Evolutionary conservation across 2,113 vertebrate species (phyloP).

Genomic region (Dicerorhinus sumatrensis): DNA sequence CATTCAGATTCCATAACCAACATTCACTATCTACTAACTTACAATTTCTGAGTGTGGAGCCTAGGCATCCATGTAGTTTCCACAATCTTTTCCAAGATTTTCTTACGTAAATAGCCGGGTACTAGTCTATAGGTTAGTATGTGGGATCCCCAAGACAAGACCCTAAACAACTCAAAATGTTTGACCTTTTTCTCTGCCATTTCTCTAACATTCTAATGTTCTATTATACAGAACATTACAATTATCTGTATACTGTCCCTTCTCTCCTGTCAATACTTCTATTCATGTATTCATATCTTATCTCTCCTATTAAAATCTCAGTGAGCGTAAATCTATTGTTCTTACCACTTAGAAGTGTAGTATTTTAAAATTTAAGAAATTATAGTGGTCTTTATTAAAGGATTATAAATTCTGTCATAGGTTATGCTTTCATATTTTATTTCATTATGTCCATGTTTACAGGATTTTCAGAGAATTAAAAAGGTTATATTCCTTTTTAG

Average conservation of each 20-base stretch:
- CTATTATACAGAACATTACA: not conserved
- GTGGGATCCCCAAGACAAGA: not conserved
- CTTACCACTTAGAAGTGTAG: not conserved
- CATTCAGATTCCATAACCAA: not conserved
- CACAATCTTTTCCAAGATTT: not conserved
- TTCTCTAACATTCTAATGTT: not conserved
- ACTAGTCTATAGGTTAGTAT: not conserved
- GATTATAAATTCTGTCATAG: not conserved
- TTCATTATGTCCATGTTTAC: not conserved
- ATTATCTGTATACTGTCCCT: rapidly evolving
- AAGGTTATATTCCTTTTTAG: not conserved
- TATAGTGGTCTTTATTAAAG: not conserved
- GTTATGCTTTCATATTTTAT: too few relatives aligned
- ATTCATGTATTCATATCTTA: rapidly evolving
- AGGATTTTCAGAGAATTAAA: not conserved
- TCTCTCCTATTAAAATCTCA: not conserved
- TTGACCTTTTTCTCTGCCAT: not conserved
- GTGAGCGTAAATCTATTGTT: not conserved
- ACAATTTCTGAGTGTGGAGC: not conserved
- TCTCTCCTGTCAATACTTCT: not conserved
- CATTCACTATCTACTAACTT: not conserved
- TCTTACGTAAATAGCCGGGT: too few relatives aligned
- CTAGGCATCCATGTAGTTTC: not conserved
- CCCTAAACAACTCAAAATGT: too few relatives aligned
- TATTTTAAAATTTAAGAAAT: not conserved